Conservation (phyloP, 2,888 invertebrate genomes). For the Lycophotia porphyrea region DNA sequence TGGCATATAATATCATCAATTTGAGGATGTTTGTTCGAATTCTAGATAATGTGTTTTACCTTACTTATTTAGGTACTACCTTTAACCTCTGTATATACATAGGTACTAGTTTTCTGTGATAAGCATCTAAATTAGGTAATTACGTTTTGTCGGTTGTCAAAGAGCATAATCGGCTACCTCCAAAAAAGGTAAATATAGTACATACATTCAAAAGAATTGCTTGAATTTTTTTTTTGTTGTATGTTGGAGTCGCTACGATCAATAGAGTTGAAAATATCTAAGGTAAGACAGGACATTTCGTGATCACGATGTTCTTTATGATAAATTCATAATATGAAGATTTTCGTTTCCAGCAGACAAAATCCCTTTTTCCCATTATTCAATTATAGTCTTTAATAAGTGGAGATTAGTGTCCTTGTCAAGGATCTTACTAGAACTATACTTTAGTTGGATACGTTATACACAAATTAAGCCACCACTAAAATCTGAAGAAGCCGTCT, state of each 20-base stretch:
- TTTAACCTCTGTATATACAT: neutral
- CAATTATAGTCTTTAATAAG: neutral
- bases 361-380: neutral
- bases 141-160: neutral
- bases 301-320: neutral
- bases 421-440: neutral
- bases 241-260: neutral
- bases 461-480: neutral
- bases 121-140: neutral
- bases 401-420: neutral
- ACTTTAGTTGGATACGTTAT: neutral
- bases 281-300: neutral
- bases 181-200: neutral
- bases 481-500: neutral
- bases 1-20: neutral
- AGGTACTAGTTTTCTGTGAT: neutral
- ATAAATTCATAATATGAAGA: neutral
- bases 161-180: neutral
- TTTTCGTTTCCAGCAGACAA: neutral
- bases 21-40: neutral
- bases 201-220: neutral
- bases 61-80: neutral
- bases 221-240: neutral
- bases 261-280: neutral
- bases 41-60: neutral